These are phyloP conservation scores for Taurulus bubalis DNA, from an alignment of 2,113 vertebrate genomes.

Conservation along the genomic window DNA sequence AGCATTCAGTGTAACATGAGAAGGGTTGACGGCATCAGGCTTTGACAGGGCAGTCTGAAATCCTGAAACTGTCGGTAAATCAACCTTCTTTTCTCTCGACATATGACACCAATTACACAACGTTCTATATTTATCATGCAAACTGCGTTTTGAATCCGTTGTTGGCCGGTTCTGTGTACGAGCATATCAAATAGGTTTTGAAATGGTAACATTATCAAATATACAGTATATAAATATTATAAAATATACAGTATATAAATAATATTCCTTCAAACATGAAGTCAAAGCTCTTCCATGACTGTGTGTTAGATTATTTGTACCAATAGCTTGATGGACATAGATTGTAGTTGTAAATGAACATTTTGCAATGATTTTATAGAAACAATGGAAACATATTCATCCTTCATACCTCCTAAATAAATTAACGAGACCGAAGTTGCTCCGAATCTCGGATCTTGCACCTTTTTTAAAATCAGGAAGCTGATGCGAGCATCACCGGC, in stretches of 20 bases:
- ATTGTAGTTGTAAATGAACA: background rate
- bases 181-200: background rate
- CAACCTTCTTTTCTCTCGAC: background rate
- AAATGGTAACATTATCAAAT: constrained; percentile 2
- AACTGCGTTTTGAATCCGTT: background rate
- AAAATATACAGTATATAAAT: too few species aligned
- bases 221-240: background rate
- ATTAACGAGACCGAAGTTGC: too few species aligned
- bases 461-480: background rate
- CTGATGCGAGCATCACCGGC: background rate
- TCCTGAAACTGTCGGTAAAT: background rate
- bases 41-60: background rate
- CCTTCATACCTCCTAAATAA: too few species aligned
- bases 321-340: background rate
- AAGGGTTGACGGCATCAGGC: background rate
- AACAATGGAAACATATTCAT: background rate
- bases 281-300: too few species aligned
- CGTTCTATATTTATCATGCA: background rate
- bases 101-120: background rate
- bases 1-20: background rate
- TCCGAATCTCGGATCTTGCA: too few species aligned
- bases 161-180: background rate
- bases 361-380: background rate
- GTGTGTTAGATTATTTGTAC: background rate
- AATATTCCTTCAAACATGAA: too few species aligned